These are phyloP conservation scores for Pachypeltis micranthus DNA, from an alignment of 1,140 invertebrate species.

Conservation along the genomic window DNA sequence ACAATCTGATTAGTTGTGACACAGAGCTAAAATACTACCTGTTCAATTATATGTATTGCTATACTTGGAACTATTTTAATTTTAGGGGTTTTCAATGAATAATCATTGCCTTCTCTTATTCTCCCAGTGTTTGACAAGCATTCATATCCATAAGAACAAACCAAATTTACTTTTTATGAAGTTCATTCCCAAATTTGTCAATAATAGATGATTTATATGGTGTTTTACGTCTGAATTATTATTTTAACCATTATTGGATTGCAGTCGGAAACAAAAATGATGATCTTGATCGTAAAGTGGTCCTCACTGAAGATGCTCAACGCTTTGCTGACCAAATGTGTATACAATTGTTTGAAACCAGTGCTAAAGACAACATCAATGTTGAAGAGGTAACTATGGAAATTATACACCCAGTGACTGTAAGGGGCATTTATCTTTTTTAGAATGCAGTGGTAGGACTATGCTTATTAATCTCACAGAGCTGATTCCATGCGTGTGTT, in stretches of 20 bases:
- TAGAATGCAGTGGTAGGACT: neutral
- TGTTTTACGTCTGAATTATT: neutral
- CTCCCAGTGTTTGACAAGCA: no score
- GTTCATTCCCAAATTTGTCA: neutral
- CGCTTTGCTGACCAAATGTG: conserved; percentile 94
- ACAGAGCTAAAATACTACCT: no score
- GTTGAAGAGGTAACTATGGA: conserved; percentile 79
- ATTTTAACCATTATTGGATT: conserved; percentile 11
- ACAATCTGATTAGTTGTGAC: no score
- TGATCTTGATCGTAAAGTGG: conserved; percentile 90
- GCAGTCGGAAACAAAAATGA: conserved; percentile 99
- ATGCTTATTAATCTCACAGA: neutral
- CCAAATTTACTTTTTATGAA: neutral
- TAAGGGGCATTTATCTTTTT: neutral
- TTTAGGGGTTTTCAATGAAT: no score
- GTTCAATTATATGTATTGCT: no score
- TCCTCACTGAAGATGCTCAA: conserved; percentile 91
- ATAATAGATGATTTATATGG: neutral
- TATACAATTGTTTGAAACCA: conserved; percentile 95
- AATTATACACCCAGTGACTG: conserved; percentile 19
- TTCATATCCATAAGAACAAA: no score
- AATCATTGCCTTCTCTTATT: no score
- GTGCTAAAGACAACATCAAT: conserved; percentile 97
- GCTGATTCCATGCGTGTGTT: no score
- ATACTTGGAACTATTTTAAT: no score